Percentiles rank a stretch among this genome's conserved stretches.
These are phyloP conservation scores for Gambusia yucatana DNA, from an alignment of 2,797 vertebrate species.

Conservation along the genomic window DNA sequence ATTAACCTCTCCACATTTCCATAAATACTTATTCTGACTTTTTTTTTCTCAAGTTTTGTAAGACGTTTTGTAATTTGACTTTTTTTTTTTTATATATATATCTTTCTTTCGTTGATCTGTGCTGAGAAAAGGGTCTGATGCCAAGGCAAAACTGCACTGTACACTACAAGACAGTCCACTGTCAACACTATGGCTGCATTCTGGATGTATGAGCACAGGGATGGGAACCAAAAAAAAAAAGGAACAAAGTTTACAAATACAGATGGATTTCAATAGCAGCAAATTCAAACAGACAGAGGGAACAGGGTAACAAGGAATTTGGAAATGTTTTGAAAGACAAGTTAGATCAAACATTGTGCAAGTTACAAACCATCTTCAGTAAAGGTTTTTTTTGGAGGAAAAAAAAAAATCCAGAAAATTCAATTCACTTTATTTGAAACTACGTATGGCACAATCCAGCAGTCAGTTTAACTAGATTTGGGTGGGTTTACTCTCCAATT, in stretches of 20 bases:
- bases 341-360: constrained; percentile 29
- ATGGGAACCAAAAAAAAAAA: neutral
- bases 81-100: constrained; percentile 1
- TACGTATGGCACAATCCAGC: constrained; percentile 44
- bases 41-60: constrained; percentile 19
- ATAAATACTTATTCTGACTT: constrained; percentile 46
- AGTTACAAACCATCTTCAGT: constrained; percentile 14
- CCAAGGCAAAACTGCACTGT: constrained; percentile 64
- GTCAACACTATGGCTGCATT: constrained; percentile 73
- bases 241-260: constrained; percentile 33
- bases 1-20: constrained; percentile 50
- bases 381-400: neutral
- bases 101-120: constrained; percentile 40
- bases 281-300: constrained; percentile 36
- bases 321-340: constrained; percentile 31
- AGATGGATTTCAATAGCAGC: constrained; percentile 54
- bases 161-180: constrained; percentile 77
- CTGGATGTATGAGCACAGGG: constrained; percentile 32
- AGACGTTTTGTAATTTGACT: constrained; percentile 32
- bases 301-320: constrained; percentile 27
- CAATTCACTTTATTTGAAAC: constrained; percentile 21
- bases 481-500: constrained; percentile 47
- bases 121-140: constrained; percentile 39
- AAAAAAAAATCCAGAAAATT: constrained; percentile 29
- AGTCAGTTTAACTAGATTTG: constrained; percentile 34